These are phyloP conservation scores for Cariama cristata DNA, from an alignment of 2,113 vertebrate genomes.

Conservation along the genomic window DNA sequence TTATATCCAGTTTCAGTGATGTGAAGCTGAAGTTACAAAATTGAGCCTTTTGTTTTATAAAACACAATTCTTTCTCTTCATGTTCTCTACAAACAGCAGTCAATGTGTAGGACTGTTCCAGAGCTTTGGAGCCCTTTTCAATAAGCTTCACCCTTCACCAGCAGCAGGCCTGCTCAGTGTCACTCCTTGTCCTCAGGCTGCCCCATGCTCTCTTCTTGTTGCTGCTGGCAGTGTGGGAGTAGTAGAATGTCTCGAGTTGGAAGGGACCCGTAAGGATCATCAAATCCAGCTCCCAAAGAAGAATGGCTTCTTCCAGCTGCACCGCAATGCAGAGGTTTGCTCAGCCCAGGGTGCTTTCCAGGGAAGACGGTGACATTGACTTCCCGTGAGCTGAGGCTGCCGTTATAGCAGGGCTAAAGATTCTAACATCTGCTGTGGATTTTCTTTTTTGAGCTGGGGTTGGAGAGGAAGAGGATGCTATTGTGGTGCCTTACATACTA, in stretches of 20 bases:
- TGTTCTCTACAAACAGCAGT: background rate
- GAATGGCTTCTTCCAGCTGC: background rate
- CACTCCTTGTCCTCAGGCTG: background rate
- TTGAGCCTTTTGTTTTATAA: background rate
- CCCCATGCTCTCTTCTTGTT: fast-evolving
- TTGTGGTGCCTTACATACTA: background rate
- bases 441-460: background rate
- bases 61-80: background rate
- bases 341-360: background rate
- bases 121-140: background rate
- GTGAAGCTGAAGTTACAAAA: background rate
- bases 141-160: background rate
- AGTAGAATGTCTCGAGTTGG: background rate
- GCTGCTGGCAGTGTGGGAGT: background rate
- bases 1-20: background rate
- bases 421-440: background rate
- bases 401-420: fast-evolving
- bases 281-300: background rate
- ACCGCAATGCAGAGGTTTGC: no score
- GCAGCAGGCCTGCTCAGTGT: background rate
- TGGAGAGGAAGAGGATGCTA: background rate
- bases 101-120: background rate
- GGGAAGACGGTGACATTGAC: background rate
- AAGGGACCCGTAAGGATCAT: background rate
- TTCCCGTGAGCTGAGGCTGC: background rate